These are phyloP conservation scores for Cheilosia urbana DNA, from an alignment of 2,888 invertebrate species.

Conservation along the genomic window DNA sequence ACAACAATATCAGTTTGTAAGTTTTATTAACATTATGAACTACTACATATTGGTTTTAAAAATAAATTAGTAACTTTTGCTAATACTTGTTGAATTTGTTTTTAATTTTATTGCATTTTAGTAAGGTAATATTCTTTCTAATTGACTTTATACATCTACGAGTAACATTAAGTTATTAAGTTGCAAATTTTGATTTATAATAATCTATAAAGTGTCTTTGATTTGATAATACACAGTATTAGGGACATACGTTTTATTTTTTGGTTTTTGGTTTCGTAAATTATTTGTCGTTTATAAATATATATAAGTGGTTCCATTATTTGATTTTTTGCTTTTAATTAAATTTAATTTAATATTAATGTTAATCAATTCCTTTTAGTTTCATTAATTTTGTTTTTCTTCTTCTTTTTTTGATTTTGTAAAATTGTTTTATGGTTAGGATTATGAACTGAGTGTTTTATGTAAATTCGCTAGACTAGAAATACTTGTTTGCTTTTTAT, in stretches of 20 bases:
- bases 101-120: slow-evolving; percentile 46
- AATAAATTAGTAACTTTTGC: slow-evolving; percentile 66
- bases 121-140: slow-evolving; percentile 30
- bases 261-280: slow-evolving; percentile 39
- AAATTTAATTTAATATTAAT: slow-evolving; percentile 41
- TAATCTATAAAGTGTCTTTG: slow-evolving; percentile 52
- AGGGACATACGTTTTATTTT: slow-evolving; percentile 49
- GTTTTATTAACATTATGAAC: slow-evolving; percentile 42
- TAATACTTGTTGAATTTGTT: slow-evolving; percentile 57
- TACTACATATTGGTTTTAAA: slow-evolving; percentile 37
- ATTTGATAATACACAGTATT: slow-evolving; percentile 73
- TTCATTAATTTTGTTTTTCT: slow-evolving; percentile 33
- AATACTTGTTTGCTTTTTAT: slow-evolving; percentile 12
- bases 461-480: slow-evolving; percentile 35
- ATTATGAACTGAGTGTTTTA: slow-evolving; percentile 24
- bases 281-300: slow-evolving; percentile 60
- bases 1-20: slow-evolving; percentile 12
- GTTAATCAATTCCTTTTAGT: slow-evolving; percentile 72
- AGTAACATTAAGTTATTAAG: slow-evolving; percentile 48
- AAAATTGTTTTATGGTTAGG: slow-evolving; percentile 42
- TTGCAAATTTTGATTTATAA: slow-evolving; percentile 58
- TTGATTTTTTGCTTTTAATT: slow-evolving; percentile 35
- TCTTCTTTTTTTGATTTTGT: slow-evolving; percentile 14
- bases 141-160: slow-evolving; percentile 67
- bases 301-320: slow-evolving; percentile 56